phyloP scores from a whole-genome alignment of 1,140 invertebrate genomes.

The Achroia grisella region DNA sequence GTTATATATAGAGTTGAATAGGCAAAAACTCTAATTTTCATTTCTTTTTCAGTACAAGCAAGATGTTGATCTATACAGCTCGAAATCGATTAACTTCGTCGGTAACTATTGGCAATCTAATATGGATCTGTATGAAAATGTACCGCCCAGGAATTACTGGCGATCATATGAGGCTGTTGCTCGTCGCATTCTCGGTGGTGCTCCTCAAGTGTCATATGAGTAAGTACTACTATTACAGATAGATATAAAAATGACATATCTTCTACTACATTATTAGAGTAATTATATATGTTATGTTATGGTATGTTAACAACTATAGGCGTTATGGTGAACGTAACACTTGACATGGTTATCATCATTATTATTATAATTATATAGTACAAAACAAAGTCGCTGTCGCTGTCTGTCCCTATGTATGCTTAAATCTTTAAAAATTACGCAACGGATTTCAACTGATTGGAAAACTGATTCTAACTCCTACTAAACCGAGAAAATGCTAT shows the following conservation, averaged over 20 bases:
- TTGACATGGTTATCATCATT: too few species aligned
- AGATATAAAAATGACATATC: neutral
- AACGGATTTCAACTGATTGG: too few species aligned
- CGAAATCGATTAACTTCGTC: conserved; percentile 75
- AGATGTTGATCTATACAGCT: conserved; percentile 62
- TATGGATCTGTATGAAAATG: conserved; percentile 75
- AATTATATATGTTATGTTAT: too few species aligned
- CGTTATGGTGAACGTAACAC: too few species aligned
- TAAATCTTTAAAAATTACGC: too few species aligned
- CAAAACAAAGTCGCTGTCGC: too few species aligned
- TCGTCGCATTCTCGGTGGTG: conserved; percentile 62
- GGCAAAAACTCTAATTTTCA: neutral
- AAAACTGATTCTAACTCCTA: too few species aligned
- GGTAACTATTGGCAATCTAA: conserved; percentile 82
- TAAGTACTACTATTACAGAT: conserved; percentile 16
- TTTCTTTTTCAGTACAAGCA: conserved; percentile 41
- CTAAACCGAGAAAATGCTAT: too few species aligned
- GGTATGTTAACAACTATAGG: too few species aligned
- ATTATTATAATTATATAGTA: too few species aligned
- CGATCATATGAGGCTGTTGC: conserved; percentile 72
- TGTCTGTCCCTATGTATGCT: too few species aligned
- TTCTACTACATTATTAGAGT: too few species aligned
- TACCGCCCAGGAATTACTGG: conserved; percentile 74
- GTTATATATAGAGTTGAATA: neutral
- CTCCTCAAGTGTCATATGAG: conserved; percentile 33